A percentile compares a stretch with the other conserved stretches of the same genome.
Evolutionary conservation across 2,113 vertebrate genomes (phyloP).

Genomic region (Passer montanus): DNA sequence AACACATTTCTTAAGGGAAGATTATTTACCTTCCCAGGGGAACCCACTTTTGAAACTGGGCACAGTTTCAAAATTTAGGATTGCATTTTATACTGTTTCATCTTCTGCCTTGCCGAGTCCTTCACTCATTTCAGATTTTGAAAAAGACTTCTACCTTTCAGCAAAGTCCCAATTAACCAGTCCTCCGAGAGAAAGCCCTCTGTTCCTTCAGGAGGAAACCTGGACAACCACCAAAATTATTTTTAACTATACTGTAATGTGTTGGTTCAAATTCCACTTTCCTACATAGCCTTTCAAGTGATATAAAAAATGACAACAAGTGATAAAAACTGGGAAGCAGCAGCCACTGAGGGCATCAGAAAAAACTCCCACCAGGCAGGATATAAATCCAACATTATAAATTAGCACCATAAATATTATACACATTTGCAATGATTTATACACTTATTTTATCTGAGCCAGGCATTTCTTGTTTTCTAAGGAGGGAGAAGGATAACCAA

Average conservation of each 20-base stretch:
- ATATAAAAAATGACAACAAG: slow-evolving; percentile 30
- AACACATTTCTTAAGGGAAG: background rate
- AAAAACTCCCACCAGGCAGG: background rate
- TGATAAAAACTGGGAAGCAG: slow-evolving; percentile 4
- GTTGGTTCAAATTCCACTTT: slow-evolving; percentile 22
- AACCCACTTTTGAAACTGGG: background rate
- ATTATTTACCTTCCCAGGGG: background rate
- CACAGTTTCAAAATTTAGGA: background rate
- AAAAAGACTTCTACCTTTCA: background rate
- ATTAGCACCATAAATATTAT: slow-evolving; percentile 45
- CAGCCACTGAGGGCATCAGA: background rate
- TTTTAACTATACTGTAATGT: background rate
- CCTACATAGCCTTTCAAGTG: background rate
- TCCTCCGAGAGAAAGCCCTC: background rate
- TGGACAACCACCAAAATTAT: slow-evolving; percentile 26
- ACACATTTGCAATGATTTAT: background rate
- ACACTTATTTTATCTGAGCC: slow-evolving; percentile 3
- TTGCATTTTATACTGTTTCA: background rate
- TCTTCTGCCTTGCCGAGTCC: background rate
- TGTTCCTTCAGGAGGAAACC: background rate
- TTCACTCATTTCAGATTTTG: background rate
- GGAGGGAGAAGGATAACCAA: background rate
- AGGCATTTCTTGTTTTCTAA: background rate
- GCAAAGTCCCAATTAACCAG: slow-evolving; percentile 25
- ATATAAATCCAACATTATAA: slow-evolving; percentile 31